phyloP scores from a whole-genome alignment of 2,888 invertebrate genomes.

The Micoletzkya japonica region DNA sequence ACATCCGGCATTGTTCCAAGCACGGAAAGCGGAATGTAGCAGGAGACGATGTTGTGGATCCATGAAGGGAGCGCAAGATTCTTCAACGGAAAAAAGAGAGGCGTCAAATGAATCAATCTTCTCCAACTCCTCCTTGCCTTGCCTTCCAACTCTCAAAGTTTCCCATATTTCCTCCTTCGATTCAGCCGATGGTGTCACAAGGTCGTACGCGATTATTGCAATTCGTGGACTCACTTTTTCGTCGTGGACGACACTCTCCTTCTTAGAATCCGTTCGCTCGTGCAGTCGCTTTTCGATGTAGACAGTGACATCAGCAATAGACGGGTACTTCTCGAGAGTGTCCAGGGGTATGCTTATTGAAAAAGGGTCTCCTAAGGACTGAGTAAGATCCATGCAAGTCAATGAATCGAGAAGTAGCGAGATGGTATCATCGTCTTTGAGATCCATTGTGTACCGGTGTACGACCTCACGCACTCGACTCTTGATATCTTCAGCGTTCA shows the following conservation, averaged over 20 bases:
- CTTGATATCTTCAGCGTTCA: constrained; percentile 14
- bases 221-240: no score
- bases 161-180: background rate
- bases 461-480: background rate
- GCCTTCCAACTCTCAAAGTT: constrained; percentile 29
- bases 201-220: constrained; percentile 1
- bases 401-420: constrained; percentile 40
- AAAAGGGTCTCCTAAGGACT: constrained; percentile 39
- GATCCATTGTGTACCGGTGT: no score
- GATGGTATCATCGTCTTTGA: constrained; percentile 34
- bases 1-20: constrained; percentile 69
- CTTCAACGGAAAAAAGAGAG: background rate
- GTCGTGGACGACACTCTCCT: no score
- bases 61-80: constrained; percentile 69
- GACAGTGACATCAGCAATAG: constrained; percentile 31
- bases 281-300: constrained; percentile 21
- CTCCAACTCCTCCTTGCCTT: constrained; percentile 7
- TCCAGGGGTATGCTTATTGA: constrained; percentile 42
- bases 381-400: constrained; percentile 42
- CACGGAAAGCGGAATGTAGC: constrained; percentile 85
- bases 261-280: background rate
- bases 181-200: background rate
- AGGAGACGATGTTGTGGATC: constrained; percentile 86
- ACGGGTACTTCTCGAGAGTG: constrained; percentile 35
- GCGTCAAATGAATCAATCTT: constrained; percentile 4